Conservation (phyloP, 2,113 vertebrate genomes). For the Megalops atlanticus region DNA sequence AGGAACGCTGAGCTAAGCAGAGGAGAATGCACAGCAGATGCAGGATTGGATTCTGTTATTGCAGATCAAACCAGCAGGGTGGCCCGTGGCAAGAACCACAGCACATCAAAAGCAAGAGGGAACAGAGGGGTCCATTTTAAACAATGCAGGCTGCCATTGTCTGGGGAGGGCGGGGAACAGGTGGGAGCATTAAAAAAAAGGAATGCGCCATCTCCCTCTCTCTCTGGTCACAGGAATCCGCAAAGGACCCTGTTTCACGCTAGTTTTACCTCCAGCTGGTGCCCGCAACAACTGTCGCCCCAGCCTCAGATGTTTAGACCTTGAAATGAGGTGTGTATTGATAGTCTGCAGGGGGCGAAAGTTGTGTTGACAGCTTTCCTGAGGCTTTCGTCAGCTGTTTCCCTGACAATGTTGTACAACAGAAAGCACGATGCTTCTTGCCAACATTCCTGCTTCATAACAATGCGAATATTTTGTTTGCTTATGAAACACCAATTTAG, state of each 20-base stretch:
- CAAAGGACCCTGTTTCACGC: background rate
- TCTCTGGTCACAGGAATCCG: background rate
- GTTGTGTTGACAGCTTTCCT: background rate
- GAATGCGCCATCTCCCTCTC: background rate
- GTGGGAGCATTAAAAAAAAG: constrained; percentile 44
- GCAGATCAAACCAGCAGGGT: constrained; percentile 33
- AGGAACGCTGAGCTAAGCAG: background rate
- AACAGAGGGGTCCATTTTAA: constrained; percentile 42
- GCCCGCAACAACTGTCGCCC: background rate
- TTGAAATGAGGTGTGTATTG: background rate
- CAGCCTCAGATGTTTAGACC: too few species aligned
- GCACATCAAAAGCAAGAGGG: constrained; percentile 36
- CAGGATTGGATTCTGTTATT: constrained; percentile 18
- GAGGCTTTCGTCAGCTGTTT: background rate
- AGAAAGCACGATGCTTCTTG: background rate
- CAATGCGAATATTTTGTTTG: too few species aligned
- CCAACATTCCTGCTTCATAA: too few species aligned
- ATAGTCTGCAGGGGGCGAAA: too few species aligned
- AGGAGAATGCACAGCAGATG: constrained; percentile 37
- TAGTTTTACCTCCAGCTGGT: background rate
- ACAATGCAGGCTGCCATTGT: constrained; percentile 67
- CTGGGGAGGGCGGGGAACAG: constrained; percentile 60
- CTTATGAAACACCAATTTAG: too few species aligned
- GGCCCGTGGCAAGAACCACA: too few species aligned
- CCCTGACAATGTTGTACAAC: background rate